phyloP scores from a whole-genome alignment of 2,797 vertebrate genomes.

The Microctenopoma steveboyesi region DNA sequence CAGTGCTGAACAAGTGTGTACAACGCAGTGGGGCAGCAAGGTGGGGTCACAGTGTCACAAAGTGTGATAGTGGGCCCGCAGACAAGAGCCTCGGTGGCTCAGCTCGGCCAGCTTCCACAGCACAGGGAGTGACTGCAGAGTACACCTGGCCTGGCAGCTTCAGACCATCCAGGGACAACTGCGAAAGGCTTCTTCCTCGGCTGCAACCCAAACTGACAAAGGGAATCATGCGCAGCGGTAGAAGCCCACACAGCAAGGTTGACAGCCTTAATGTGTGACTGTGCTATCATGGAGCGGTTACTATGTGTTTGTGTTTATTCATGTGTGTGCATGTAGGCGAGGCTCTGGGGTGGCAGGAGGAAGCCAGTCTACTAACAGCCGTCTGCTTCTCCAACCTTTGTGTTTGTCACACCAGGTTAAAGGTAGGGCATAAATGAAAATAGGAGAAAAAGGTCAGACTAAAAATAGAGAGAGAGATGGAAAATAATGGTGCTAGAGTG shows the following conservation, averaged over 20 bases:
- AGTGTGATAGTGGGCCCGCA: slow-evolving; percentile 36
- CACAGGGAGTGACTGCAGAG: slow-evolving; percentile 69
- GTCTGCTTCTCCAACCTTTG: slow-evolving; percentile 62
- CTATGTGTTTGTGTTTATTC: slow-evolving; percentile 19
- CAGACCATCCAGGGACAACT: slow-evolving; percentile 63
- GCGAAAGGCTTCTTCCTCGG: slow-evolving; percentile 62
- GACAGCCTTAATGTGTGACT: slow-evolving; percentile 61
- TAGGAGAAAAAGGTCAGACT: slow-evolving; percentile 51
- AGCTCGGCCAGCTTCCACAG: slow-evolving; percentile 22
- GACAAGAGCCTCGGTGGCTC: slow-evolving; percentile 35
- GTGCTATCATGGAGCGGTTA: slow-evolving; percentile 46
- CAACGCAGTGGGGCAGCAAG: slow-evolving; percentile 26
- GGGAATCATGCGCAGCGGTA: slow-evolving; percentile 60
- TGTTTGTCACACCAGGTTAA: slow-evolving; percentile 63
- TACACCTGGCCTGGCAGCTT: slow-evolving; percentile 75
- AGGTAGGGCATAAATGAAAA: slow-evolving; percentile 38
- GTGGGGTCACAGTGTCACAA: slow-evolving; percentile 39
- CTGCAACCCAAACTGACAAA: slow-evolving; percentile 68
- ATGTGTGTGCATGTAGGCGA: slow-evolving; percentile 6
- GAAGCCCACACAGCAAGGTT: slow-evolving; percentile 50
- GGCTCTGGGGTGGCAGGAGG: slow-evolving; percentile 32
- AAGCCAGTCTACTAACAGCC: slow-evolving; percentile 56
- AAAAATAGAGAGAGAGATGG: slow-evolving; percentile 17
- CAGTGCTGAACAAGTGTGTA: slow-evolving; percentile 22
- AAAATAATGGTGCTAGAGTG: slow-evolving; percentile 13